Conservation (phyloP, 2,888 invertebrate genomes). For the Drosophila subsilvestris region DNA sequence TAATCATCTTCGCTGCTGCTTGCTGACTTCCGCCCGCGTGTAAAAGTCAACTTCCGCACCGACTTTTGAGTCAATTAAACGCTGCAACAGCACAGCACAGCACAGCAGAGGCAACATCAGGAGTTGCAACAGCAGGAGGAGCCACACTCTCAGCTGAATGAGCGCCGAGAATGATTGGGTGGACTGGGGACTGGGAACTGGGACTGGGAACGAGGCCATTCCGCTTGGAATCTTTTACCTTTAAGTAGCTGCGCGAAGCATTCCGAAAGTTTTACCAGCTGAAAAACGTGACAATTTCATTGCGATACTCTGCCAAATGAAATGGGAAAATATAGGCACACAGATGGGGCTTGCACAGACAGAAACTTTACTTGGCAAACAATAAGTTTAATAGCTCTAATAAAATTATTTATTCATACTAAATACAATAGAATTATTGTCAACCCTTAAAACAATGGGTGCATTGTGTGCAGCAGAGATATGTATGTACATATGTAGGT, state of each 20-base stretch:
- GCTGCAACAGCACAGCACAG: slow-evolving; percentile 38
- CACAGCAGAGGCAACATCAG: slow-evolving; percentile 7
- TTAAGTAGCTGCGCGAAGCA: slow-evolving; percentile 34
- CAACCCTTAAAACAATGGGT: too few relatives aligned
- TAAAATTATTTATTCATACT: background rate
- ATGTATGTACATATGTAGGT: too few relatives aligned
- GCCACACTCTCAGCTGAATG: slow-evolving; percentile 24
- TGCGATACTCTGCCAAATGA: slow-evolving; percentile 14
- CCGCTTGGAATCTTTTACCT: slow-evolving; percentile 19
- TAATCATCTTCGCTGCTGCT: slow-evolving; percentile 27
- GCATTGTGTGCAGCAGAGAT: too few relatives aligned
- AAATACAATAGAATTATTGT: background rate
- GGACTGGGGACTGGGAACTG: background rate
- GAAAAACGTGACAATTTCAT: slow-evolving; percentile 38
- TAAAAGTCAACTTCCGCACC: slow-evolving; percentile 62
- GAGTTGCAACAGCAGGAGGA: slow-evolving; percentile 7
- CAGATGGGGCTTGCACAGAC: background rate
- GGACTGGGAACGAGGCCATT: background rate
- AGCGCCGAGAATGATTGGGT: slow-evolving; percentile 10
- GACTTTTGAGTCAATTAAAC: slow-evolving; percentile 72
- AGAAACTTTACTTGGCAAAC: too few relatives aligned
- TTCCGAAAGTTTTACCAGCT: slow-evolving; percentile 16
- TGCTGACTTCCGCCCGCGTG: slow-evolving; percentile 62
- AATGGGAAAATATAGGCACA: background rate
- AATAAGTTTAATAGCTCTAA: too few relatives aligned